Base-by-base conservation (phyloP, 2,797 vertebrate genomes). In the Poliocrania exsul region DNA sequence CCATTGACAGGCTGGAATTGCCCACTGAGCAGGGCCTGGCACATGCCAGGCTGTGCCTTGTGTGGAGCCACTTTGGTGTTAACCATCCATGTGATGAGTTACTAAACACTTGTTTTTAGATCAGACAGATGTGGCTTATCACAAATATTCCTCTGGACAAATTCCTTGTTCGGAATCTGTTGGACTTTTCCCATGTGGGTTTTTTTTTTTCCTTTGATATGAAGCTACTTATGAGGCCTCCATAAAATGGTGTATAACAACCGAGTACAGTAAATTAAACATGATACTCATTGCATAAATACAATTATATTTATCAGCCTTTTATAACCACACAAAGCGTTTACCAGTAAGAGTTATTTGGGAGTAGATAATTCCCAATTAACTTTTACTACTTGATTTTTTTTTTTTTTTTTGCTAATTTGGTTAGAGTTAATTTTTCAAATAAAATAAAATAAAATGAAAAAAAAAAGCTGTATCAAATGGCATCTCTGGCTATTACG, bases 301-400 rank as follows among this genome's bases (percentile, higher is more conserved):
- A 97, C 94, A 97, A 95, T 97, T 97, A 96, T 96, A 97, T 96
- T 97, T 97, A 97, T 97, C 92, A 96, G 93, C 91, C 92, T 96
- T 96, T 89, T 96, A 93, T 96, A 96, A 95, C 79, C 92, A 92
- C 87, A 95, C 94, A 96, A 97, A 91, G 83, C 96, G 91, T 94
- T 97, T 96, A 95, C 94, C 91, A 97, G 94, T 91, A 92, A 93
- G 92, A 96, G 81, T 96, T 96, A 96, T 96, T 97, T 95, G 91
- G 88, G 82, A 96, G 86, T 53, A 96, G 95, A 96, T 96, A 96
- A 96, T 97, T 97, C 92, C 81, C 95, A 97, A 97, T 97, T 96
- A 96, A 91, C 79, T 96, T 97, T 96, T 96, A 97, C 92, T 97
- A 93, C 86, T 96, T 96, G 92, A 92, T 95, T 97, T 95, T 40